Evolutionary conservation across 2,888 invertebrate genomes (phyloP).

Genomic region (Macropis europaea): DNA sequence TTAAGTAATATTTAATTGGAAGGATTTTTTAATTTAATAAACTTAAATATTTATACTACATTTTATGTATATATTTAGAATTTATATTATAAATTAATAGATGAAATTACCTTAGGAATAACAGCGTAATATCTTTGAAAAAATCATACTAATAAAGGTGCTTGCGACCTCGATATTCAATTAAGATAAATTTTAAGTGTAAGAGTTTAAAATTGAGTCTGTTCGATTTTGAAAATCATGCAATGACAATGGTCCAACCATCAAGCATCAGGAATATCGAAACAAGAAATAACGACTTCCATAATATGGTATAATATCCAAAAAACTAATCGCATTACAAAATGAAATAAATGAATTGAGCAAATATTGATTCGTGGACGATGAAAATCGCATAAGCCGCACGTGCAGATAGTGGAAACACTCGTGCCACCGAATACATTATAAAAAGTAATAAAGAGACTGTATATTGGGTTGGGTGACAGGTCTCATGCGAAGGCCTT

Average conservation of each 20-base stretch:
- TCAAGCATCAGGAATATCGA: too few species aligned
- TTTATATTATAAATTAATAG: constrained; percentile 81
- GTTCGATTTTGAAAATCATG: constrained; percentile 91
- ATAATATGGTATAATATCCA: too few species aligned
- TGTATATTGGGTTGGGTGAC: constrained; percentile 44
- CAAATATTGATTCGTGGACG: too few species aligned
- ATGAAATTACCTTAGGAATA: constrained; percentile 92
- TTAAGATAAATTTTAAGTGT: constrained; percentile 86
- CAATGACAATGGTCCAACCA: too few species aligned
- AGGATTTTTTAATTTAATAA: too few species aligned
- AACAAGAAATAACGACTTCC: too few species aligned
- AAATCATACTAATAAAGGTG: constrained; percentile 87
- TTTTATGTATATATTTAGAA: constrained; percentile 80
- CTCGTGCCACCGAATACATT: constrained; percentile 65
- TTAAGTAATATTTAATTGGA: too few species aligned
- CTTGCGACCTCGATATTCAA: constrained; percentile 95
- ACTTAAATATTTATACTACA: constrained; percentile 77
- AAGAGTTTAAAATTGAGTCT: constrained; percentile 88
- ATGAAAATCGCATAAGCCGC: too few species aligned
- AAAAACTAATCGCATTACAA: too few species aligned
- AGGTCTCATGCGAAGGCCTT: constrained; percentile 52
- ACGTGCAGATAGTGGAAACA: background rate
- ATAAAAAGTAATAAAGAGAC: constrained; percentile 62
- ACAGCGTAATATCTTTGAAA: constrained; percentile 90
- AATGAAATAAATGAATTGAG: background rate